Evolutionary conservation across 2,113 vertebrate genomes (phyloP).

Genomic region (Nothocercus julius): DNA sequence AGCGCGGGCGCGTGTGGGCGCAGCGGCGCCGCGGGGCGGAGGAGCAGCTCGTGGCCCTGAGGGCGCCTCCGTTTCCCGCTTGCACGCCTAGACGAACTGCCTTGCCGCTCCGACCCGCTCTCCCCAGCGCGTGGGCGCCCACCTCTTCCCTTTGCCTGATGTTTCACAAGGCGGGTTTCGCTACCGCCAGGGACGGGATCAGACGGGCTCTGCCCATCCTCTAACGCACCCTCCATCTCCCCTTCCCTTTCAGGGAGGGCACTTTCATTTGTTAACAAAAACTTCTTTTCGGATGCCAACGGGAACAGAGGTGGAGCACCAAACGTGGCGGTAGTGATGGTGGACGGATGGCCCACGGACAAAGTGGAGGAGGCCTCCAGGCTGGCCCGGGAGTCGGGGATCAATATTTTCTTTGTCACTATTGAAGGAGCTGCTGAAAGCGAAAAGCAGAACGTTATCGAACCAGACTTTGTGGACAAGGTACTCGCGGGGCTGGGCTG

Average conservation of each 20-base stretch:
- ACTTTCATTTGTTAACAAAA: slow-evolving; percentile 91
- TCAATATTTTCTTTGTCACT: slow-evolving; percentile 98
- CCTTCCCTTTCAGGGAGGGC: slow-evolving; percentile 85
- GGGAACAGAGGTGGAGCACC: slow-evolving; percentile 92
- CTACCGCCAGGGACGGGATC: background rate
- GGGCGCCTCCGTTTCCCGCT: background rate
- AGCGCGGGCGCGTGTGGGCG: background rate
- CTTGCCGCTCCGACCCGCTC: background rate
- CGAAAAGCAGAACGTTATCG: slow-evolving; percentile 87
- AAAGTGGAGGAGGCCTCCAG: slow-evolving; percentile 92
- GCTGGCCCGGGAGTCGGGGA: slow-evolving; percentile 93
- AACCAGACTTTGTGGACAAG: slow-evolving; percentile 95
- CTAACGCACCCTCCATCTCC: background rate
- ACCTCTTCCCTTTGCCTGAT: background rate
- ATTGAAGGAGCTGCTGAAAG: slow-evolving; percentile 90
- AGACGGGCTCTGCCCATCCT: background rate
- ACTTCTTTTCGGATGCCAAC: slow-evolving; percentile 90
- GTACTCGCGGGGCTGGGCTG: slow-evolving; percentile 66
- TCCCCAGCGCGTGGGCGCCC: background rate
- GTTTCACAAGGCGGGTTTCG: background rate
- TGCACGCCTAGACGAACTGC: background rate
- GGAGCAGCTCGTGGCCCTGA: background rate
- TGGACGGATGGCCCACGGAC: slow-evolving; percentile 97
- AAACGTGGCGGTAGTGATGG: slow-evolving; percentile 91
- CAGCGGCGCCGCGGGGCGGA: background rate